phyloP scores from a whole-genome alignment of 2,888 invertebrate genomes.

The Drosophila mulleri region DNA sequence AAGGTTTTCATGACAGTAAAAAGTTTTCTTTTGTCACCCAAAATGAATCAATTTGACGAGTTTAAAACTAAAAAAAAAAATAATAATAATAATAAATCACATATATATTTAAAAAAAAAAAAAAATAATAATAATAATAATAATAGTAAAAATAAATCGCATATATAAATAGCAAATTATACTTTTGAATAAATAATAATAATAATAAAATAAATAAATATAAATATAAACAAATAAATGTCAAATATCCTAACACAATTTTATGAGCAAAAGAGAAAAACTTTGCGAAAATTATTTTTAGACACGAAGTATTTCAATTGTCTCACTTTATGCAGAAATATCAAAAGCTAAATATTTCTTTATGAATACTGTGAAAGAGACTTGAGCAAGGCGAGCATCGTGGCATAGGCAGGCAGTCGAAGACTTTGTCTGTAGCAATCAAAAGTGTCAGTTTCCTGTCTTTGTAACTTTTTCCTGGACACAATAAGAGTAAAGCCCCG shows the following conservation, averaged over 20 bases:
- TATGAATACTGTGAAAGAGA: neutral
- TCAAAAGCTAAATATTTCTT: neutral
- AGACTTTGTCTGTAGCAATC: neutral
- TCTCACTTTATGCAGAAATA: neutral
- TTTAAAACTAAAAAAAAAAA: too few relatives aligned
- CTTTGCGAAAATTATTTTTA: neutral
- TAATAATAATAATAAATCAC: too few relatives aligned
- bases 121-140: too few relatives aligned
- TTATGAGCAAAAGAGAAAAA: neutral
- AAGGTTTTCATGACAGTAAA: too few relatives aligned
- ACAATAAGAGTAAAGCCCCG: neutral
- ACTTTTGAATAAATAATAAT: too few relatives aligned
- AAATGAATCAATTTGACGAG: too few relatives aligned
- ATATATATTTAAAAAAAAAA: too few relatives aligned
- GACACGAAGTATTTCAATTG: neutral
- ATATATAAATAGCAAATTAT: too few relatives aligned
- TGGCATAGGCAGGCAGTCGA: neutral
- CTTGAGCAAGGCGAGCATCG: neutral
- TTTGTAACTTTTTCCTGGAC: neutral
- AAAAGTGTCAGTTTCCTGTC: conserved; percentile 3
- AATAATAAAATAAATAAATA: too few relatives aligned
- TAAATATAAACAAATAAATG: neutral
- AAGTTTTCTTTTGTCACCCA: too few relatives aligned
- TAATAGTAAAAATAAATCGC: too few relatives aligned
- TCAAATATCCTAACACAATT: neutral